Evolutionary conservation across 2,113 vertebrate species (phyloP), one percentile per base, ranked within the genome.

Genomic region (Lutjanus erythropterus): DNA sequence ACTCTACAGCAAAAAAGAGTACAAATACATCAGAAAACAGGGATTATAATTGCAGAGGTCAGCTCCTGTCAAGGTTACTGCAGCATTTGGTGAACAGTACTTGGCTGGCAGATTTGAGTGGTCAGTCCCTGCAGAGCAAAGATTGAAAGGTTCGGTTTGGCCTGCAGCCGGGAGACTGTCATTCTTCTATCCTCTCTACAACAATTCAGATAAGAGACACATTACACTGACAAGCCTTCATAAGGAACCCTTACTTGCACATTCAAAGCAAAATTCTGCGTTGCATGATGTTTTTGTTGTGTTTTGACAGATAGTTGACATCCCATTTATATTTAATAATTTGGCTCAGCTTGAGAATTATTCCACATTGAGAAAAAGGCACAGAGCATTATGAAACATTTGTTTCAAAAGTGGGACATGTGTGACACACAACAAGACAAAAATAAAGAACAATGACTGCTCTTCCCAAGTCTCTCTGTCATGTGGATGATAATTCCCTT

Each of bases 11-110:
- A 50, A 65, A 56, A 47, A 41, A 39, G 3, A 37, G 11, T 15
- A 59, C n/a, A 15, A 60, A 74, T 62, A 67, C 55, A 82, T 86
- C 52, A 81, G 71, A 71, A 84, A 83, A 71, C 31, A 75, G 37
- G 78, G 86, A 86, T 88, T 86, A 89, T 88, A 81, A 83, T 85
- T 76, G 42, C 39, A 68, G 56, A 86, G 87, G 81, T 91, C 78
- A 78, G 67, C 41, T 81, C 47, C 60, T 75, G 87, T 91, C 86
- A 94, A 94, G 93, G 93, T 94, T 89, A 93, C 80, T 83, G 85
- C 81, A 83, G 82, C 69, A 72, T 74, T 82, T 53, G 35, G 65
- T 64, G 59, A 85, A 29, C 64, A 71, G 75, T 27, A 67, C 69
- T 84, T 85, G 83, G 88, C 90, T 91, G 89, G 88, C 87, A 83